phyloP scores from a whole-genome alignment of 2,888 invertebrate genomes.

The Helleia helle region DNA sequence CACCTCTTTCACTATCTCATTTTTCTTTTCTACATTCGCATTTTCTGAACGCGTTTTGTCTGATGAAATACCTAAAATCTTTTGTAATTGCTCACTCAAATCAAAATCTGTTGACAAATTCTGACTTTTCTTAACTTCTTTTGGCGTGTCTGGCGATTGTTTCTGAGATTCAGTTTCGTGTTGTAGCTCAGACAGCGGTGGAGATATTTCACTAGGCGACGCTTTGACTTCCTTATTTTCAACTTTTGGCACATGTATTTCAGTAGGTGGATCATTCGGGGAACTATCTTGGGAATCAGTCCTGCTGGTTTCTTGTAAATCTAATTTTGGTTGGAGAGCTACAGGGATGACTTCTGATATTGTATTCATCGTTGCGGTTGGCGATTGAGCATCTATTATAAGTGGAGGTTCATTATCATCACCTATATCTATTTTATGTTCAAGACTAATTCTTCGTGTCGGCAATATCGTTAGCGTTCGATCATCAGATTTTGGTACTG shows the following conservation, averaged over 20 bases:
- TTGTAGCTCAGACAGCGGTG: constrained; percentile 47
- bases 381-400: constrained; percentile 61
- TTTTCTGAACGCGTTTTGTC: constrained; percentile 54
- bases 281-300: constrained; percentile 59
- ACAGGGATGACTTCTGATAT: constrained; percentile 64
- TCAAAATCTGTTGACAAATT: constrained; percentile 68
- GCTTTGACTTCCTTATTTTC: constrained; percentile 51
- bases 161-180: constrained; percentile 55
- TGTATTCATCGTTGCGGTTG: constrained; percentile 58
- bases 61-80: constrained; percentile 62
- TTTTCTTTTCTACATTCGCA: constrained; percentile 43
- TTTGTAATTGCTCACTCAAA: constrained; percentile 64
- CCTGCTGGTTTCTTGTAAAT: constrained; percentile 41
- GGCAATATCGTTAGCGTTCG: constrained; percentile 40
- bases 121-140: constrained; percentile 65
- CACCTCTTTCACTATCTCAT: constrained; percentile 50
- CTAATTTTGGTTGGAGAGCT: constrained; percentile 49
- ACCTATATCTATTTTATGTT: constrained; percentile 66
- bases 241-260: constrained; percentile 54
- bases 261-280: constrained; percentile 61
- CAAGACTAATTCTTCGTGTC: constrained; percentile 53
- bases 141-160: constrained; percentile 58
- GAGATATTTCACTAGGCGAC: constrained; percentile 63
- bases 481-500: constrained; percentile 59
- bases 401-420: constrained; percentile 67